Evolutionary conservation across 2,888 invertebrate species (phyloP), one percentile per base, ranked within the genome.

Genomic region (Icerya purchasi): DNA sequence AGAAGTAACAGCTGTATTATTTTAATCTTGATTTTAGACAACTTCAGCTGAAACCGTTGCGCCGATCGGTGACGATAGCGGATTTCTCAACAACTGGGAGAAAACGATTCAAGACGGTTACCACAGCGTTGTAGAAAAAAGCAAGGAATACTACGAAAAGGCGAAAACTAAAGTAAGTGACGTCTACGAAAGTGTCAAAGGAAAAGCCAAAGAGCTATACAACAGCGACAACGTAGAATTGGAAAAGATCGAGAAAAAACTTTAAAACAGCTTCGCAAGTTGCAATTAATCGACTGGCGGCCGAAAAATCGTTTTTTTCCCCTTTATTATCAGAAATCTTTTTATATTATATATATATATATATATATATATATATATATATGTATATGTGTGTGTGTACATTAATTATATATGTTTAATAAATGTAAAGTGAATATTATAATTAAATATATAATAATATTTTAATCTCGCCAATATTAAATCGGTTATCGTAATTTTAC

Each of bases 101-200:
- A 51, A 59, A 19, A 59, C 55, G 51, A 36, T 59, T 5, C 50
- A 24, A 23, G 25, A 55, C 1, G 52, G 55, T 51, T 59, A 59
- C 56, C 52, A 59, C 21, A 59, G n/a, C 50, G 59, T 55, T 1
- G 25, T 59, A 18, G 51, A 59, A 56, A 59, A 55, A 24, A 25
- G 56, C 22, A 59, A 59, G 51, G 52, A 59, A 52, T 51, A 51
- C 20, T 23, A 20, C 19, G 50, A 56, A 59, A 56, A 55, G 8
- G 52, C 59, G 20, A 55, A 23, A 8, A 52, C 55, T 10, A 55
- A 51, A 20, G 50, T 59, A 22, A 25, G 55, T 5, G 24, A 22
- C n/a, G 36, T 25, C 18, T 59, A 59, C 56, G 56, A 59, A 18
- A 59, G 52, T 23, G 2, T 59, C 2, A 59, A 59, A 54, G 59